phyloP scores from a whole-genome alignment of 2,113 vertebrate species.

The Rhea pennata region DNA sequence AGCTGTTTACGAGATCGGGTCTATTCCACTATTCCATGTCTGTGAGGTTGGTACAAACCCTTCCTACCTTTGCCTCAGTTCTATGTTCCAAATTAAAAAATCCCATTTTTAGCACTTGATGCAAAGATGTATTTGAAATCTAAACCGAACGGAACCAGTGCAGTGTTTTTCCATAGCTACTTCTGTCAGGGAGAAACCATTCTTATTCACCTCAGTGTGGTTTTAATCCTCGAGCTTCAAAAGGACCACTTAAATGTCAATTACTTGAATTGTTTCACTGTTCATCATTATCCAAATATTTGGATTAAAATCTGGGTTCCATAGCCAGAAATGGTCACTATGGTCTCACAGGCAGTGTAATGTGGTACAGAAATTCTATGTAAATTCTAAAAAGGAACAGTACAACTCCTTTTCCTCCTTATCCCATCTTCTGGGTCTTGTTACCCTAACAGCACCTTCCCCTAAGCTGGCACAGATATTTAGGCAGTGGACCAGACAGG shows the following conservation, averaged over 20 bases:
- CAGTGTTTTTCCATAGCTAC: neutral
- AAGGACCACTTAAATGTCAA: neutral
- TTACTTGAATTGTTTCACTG: neutral
- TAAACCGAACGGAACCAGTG: neutral
- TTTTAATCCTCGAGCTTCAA: neutral
- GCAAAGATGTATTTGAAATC: neutral
- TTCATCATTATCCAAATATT: neutral
- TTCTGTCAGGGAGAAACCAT: neutral
- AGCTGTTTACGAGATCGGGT: neutral
- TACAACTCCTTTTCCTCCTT: neutral
- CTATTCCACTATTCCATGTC: too few species aligned
- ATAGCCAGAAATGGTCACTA: neutral
- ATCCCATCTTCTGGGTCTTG: neutral
- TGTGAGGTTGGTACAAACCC: neutral
- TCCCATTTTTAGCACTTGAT: neutral
- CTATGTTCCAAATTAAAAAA: neutral
- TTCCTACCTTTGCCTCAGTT: neutral
- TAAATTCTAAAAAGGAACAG: neutral
- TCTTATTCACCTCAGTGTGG: neutral
- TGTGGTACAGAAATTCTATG: neutral
- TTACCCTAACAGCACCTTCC: neutral
- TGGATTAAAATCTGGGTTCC: neutral
- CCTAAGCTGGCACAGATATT: neutral
- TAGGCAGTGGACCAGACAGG: neutral
- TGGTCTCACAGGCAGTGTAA: neutral